These are phyloP conservation scores for Garra rufa DNA, from an alignment of 2,113 vertebrate species.

Conservation along the genomic window DNA sequence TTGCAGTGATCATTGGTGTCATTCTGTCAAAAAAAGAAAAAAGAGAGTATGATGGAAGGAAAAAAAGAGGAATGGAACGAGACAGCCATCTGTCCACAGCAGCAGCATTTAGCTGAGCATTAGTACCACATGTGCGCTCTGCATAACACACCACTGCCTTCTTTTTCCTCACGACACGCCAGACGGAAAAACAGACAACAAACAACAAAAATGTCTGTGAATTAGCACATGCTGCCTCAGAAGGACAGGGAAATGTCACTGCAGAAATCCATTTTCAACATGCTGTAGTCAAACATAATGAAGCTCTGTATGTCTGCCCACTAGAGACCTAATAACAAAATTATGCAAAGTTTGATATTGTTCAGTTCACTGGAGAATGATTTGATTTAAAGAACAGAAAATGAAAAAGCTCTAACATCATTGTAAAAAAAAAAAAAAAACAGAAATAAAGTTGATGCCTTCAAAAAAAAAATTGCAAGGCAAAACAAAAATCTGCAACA, in stretches of 20 bases:
- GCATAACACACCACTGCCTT: constrained; percentile 35
- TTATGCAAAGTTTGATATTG: neutral
- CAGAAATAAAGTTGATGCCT: neutral
- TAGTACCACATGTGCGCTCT: constrained; percentile 53
- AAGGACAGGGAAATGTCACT: neutral
- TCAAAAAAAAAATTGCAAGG: neutral
- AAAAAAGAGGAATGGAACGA: constrained; percentile 8
- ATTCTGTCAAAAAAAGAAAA: neutral
- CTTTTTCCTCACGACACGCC: constrained; percentile 17
- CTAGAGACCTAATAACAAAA: neutral
- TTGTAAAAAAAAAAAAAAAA: neutral
- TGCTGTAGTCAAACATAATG: constrained; percentile 1
- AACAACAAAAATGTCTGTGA: constrained; percentile 4
- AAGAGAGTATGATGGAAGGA: neutral
- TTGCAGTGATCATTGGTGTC: constrained; percentile 31
- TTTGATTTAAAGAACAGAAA: neutral
- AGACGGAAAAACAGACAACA: constrained; percentile 33
- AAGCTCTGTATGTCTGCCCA: neutral
- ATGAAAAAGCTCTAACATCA: neutral
- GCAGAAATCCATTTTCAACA: constrained; percentile 16
- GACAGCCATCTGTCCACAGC: constrained; percentile 68
- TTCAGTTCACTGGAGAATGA: neutral
- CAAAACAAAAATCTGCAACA: neutral
- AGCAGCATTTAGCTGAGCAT: constrained; percentile 63
- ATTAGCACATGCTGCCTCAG: neutral